A percentile compares a stretch with the other conserved stretches of the same genome.
Conservation (phyloP, 2,888 invertebrate species). For the Caprella mutica region DNA sequence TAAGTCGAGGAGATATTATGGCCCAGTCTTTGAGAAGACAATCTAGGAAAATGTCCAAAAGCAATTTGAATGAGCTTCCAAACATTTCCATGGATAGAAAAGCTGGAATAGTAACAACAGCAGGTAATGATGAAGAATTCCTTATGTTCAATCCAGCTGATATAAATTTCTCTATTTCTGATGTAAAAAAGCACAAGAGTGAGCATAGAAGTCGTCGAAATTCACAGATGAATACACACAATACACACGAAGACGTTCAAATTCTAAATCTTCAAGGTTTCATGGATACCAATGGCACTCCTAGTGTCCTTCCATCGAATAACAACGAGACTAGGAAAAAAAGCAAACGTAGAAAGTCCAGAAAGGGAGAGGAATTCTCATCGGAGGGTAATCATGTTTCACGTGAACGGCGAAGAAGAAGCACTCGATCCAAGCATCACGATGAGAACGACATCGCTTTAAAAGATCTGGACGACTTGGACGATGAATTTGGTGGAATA, state of each 20-base stretch:
- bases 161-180: background rate
- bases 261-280: conserved; percentile 33
- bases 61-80: conserved; percentile 12
- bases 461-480: conserved; percentile 31
- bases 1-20: conserved; percentile 25
- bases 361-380: conserved; percentile 11
- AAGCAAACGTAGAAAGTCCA: conserved; percentile 17
- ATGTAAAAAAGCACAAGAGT: background rate
- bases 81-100: conserved; percentile 8
- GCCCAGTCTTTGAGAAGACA: conserved; percentile 30
- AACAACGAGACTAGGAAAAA: background rate
- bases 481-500: conserved; percentile 25
- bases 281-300: conserved; percentile 21
- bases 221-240: conserved; percentile 15
- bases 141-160: conserved; percentile 10
- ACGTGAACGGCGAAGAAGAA: conserved; percentile 3
- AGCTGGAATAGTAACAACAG: conserved; percentile 10
- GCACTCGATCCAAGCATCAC: conserved; percentile 17
- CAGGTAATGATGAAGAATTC: conserved; percentile 12
- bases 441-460: conserved; percentile 22
- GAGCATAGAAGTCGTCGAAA: conserved; percentile 3
- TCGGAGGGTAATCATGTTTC: conserved; percentile 9
- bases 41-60: conserved; percentile 19
- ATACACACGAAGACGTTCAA: conserved; percentile 29
- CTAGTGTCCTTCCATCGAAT: background rate